phyloP scores from a whole-genome alignment of 2,113 vertebrate species.

The Isichthys henryi region DNA sequence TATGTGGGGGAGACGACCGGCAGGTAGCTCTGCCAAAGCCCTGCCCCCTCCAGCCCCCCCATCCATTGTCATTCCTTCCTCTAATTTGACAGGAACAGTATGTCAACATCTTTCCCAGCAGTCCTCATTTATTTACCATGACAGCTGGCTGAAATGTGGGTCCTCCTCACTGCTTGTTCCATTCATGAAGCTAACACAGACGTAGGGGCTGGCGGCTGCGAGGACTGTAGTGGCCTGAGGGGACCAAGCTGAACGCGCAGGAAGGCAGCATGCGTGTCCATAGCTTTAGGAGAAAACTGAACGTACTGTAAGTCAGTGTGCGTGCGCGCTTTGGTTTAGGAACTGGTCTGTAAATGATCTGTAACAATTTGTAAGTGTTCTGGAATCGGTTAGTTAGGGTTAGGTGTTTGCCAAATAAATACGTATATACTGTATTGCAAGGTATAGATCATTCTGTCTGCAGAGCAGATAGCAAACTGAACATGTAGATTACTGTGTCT shows the following conservation, averaged over 20 bases:
- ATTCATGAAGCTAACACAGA: conserved; percentile 42
- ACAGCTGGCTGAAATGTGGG: conserved; percentile 44
- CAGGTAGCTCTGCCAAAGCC: neutral
- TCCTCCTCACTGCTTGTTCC: conserved; percentile 47
- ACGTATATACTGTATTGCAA: neutral
- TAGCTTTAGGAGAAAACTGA: neutral
- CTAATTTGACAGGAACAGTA: conserved; percentile 32
- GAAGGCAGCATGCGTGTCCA: neutral
- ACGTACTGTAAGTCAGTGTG: conserved; percentile 32
- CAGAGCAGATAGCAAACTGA: neutral
- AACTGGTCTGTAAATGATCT: neutral
- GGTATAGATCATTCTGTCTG: neutral
- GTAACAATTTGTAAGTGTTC: neutral
- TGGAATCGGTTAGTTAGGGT: neutral
- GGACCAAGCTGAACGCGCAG: neutral
- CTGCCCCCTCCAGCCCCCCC: neutral
- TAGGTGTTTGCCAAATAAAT: neutral
- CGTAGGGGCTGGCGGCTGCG: neutral
- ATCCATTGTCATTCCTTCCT: conserved; percentile 25
- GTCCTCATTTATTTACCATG: conserved; percentile 25
- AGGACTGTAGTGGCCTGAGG: neutral
- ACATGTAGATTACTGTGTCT: neutral
- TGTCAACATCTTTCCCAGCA: conserved; percentile 20
- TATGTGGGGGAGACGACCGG: neutral
- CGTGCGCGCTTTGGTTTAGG: neutral